Evolutionary conservation across 2,888 invertebrate species (phyloP), one percentile per base, ranked within the genome.

Genomic region (Argyresthia goedartella): DNA sequence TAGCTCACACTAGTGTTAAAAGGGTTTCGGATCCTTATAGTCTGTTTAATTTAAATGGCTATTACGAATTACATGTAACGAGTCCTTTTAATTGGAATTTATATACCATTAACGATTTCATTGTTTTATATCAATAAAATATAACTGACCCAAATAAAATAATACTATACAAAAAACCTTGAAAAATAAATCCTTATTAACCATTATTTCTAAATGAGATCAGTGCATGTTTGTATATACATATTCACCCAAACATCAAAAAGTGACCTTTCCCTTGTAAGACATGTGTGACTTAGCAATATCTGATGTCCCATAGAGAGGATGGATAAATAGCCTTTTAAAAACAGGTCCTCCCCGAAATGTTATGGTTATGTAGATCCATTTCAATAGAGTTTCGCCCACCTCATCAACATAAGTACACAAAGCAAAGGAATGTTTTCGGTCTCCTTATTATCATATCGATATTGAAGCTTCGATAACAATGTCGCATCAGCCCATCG

Each of bases 361-460:
- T 74, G 77, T 76, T 78, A 74, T 81, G 78, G 84, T 81, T 55
- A 80, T 73, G 73, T 66, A 71, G 76, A 77, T 78, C 76, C 76
- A 76, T 79, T 76, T 79, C 79, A 81, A 81, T 81, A 65, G 74
- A 68, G 81, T 80, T 82, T 81, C 81, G 81, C 81, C 84, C 81
- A 81, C 78, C 81, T 84, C 84, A 82, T 84, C 80, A 77, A 74
- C 76, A 76, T 82, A 81, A 79, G 76, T 71, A 77, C 72, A 80
- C 81, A 81, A 80, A 75, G 76, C 71, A 68, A 61, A 66, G 76
- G 78, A 77, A 80, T 79, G 76, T 74, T 25, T 25, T 69, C 64
- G 60, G 66, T 56, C 59, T 59, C 64, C 65, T 67, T 67, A 80
- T 81, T 81, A 80, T 73, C 79, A 81, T 78, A 81, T 75, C 74